Evolutionary conservation across 1,140 invertebrate genomes (phyloP), one percentile per base, ranked within the genome.

Genomic region (Ectropis grisescens): DNA sequence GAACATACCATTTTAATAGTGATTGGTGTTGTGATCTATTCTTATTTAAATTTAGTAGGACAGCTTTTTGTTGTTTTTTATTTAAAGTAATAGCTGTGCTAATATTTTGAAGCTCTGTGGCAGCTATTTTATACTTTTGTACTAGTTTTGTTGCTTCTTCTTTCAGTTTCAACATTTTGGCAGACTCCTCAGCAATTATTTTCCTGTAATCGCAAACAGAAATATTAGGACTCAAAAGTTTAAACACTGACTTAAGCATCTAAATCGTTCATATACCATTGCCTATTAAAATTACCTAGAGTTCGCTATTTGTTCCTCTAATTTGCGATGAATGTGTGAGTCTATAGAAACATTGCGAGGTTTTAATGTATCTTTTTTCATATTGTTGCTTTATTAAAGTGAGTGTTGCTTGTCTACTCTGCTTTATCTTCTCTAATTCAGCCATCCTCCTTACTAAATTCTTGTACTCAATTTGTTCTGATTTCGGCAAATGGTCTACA

Each of bases 401-500:
- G 11, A 67, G 34, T 25, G 47, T 33, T 24, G 48, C 33, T 41
- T 79, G 72, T 33, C 76, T 55, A 4, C 58, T 48, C 29, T 69
- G 57, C 46, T 80, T 82, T 12, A 81, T 60, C 50, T 74, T 83
- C 45, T 83, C 81, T 31, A 83, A 48, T 45, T 83, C 79, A 11
- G 68, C 68, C 74, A 83, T 82, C 54, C 74, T 69, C 48, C 71
- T 82, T 1, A 83, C 71, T 34, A 83, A 50, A 37, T 71, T 69
- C 37, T 60, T 78, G 38, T 83, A 83, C 42, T 83, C 81, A 41
- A 80, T 66, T 49, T 80, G 78, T 45, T 80, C 74, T 9, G 71
- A 71, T 43, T 72, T 75, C 9, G 79, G 79, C 47, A 83, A 70
- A 67, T 81, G 66, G 36, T 64, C 78, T 32, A 83, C 68, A 30